Percentiles rank a stretch among this genome's conserved stretches.
Evolutionary conservation across 2,888 invertebrate species (phyloP).

Genomic region (Acleris laterana): DNA sequence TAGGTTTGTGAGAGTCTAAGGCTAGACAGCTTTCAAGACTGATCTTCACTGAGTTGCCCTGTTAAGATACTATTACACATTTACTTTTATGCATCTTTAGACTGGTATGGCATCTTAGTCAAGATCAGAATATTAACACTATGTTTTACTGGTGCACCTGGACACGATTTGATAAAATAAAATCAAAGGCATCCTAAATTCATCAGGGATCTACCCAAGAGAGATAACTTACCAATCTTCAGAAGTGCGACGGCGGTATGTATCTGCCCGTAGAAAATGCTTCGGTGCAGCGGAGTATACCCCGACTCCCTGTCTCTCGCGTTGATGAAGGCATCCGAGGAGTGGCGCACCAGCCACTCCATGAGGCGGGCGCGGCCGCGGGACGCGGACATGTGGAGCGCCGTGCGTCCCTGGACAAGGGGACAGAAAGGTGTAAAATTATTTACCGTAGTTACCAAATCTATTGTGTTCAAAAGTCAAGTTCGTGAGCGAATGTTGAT

Average conservation of each 20-base stretch:
- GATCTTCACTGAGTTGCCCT: no score
- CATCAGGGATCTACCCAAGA: no score
- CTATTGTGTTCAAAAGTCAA: not conserved
- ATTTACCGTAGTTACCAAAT: not conserved
- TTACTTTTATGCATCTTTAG: no score
- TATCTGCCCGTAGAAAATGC: slow-evolving; percentile 93
- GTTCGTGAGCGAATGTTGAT: no score
- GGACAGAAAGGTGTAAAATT: not conserved
- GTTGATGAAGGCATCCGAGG: slow-evolving; percentile 85
- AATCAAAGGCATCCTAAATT: no score
- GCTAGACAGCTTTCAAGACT: no score
- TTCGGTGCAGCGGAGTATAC: slow-evolving; percentile 92
- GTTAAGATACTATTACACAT: no score
- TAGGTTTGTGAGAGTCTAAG: no score
- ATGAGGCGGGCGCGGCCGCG: slow-evolving; percentile 88
- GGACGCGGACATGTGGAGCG: slow-evolving; percentile 91
- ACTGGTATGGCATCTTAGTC: no score
- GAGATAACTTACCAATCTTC: slow-evolving; percentile 80
- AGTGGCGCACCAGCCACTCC: slow-evolving; percentile 89
- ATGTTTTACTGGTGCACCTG: no score
- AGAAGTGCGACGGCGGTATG: slow-evolving; percentile 88
- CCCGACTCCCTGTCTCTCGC: slow-evolving; percentile 89
- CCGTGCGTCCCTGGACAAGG: slow-evolving; percentile 86
- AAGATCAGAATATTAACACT: no score
- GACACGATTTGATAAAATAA: no score